These are phyloP conservation scores for Aphidius colemani DNA, from an alignment of 2,888 invertebrate species.

Conservation along the genomic window DNA sequence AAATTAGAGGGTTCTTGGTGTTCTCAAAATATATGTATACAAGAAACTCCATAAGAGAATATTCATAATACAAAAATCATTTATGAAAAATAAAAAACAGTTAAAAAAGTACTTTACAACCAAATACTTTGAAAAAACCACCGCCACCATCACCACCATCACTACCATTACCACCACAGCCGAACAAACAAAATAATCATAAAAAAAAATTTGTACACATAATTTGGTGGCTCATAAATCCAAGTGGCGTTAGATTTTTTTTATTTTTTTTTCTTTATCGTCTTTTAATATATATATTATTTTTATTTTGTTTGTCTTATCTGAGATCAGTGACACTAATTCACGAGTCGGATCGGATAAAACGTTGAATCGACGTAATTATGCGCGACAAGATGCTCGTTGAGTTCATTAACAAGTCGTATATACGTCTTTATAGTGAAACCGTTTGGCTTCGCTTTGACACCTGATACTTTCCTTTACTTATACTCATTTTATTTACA, in stretches of 20 bases:
- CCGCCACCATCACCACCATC: no score
- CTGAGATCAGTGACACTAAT: conserved; percentile 25
- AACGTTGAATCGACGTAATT: conserved; percentile 25
- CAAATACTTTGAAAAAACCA: no score
- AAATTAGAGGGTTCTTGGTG: conserved; percentile 21
- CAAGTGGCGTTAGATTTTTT: conserved; percentile 2
- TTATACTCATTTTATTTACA: conserved; percentile 14
- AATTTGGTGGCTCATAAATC: conserved; percentile 9
- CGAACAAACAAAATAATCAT: conserved; percentile 6
- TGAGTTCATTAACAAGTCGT: conserved; percentile 26
- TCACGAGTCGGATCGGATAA: conserved; percentile 20
- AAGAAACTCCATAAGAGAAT: conserved; percentile 4
- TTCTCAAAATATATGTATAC: conserved; percentile 12
- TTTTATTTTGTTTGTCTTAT: conserved; percentile 14
- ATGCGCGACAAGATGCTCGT: conserved; percentile 24
- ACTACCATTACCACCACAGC: no score
- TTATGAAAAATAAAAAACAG: conserved; percentile 13
- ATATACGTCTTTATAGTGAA: conserved; percentile 26
- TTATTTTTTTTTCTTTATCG: conserved; percentile 4
- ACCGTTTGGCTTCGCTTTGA: conserved; percentile 19
- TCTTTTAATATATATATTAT: conserved; percentile 14
- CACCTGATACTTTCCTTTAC: conserved; percentile 27
- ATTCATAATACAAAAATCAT: conserved; percentile 19
- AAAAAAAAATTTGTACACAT: conserved; percentile 2
- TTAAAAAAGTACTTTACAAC: neutral